Conservation (phyloP, 2,797 vertebrate genomes). For the Chloroceryle amazona region DNA sequence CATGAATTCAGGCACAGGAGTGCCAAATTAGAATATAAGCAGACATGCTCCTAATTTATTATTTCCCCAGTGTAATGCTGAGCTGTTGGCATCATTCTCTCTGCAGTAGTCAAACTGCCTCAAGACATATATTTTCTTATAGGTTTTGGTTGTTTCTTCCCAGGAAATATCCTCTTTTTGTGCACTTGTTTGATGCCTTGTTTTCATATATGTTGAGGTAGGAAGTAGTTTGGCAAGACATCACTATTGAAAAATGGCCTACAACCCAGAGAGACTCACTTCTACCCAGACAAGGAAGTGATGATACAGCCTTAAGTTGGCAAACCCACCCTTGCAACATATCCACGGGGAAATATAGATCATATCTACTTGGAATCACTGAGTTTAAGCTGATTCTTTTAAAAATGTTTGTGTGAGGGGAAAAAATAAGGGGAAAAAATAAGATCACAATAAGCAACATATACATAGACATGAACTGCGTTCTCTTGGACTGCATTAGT, state of each 20-base stretch:
- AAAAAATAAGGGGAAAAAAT: background rate
- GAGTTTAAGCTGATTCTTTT: background rate
- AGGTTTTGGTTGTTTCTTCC: background rate
- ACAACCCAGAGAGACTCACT: background rate
- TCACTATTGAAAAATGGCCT: background rate
- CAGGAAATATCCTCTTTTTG: background rate
- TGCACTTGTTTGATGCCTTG: background rate
- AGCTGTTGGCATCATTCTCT: background rate
- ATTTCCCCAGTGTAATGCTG: background rate
- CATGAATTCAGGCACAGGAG: background rate
- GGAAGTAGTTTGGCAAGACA: background rate
- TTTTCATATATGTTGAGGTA: background rate
- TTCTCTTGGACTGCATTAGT: background rate
- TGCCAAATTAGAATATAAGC: background rate
- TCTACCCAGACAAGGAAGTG: background rate
- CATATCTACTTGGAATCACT: background rate
- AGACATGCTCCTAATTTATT: background rate
- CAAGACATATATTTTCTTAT: background rate
- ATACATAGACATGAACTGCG: background rate
- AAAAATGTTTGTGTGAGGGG: background rate
- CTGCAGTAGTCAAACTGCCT: background rate
- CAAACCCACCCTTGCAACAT: background rate
- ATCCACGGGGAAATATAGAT: background rate
- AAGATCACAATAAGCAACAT: background rate
- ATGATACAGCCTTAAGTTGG: background rate